A percentile compares a stretch with the other conserved stretches of the same genome.
phyloP scores from a whole-genome alignment of 2,888 invertebrate species.

The Athripsodes cinereus region DNA sequence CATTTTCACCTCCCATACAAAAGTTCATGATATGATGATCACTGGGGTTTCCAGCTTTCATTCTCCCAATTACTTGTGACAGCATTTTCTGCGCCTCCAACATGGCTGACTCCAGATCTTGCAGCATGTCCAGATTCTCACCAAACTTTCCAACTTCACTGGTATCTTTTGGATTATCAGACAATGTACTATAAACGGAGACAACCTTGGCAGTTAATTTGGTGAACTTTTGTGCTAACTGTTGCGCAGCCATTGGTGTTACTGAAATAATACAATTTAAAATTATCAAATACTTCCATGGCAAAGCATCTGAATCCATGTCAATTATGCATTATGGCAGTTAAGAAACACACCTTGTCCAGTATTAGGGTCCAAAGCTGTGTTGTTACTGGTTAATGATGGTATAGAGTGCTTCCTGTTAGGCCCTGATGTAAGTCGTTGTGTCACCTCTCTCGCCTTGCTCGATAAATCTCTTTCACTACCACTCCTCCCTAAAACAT shows the following conservation, averaged over 20 bases:
- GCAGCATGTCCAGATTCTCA: slow-evolving; percentile 43
- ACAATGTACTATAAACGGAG: slow-evolving; percentile 60
- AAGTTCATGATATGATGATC: slow-evolving; percentile 31
- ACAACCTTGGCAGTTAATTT: slow-evolving; percentile 65
- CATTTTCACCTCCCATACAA: slow-evolving; percentile 16
- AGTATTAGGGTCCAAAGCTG: slow-evolving; percentile 14
- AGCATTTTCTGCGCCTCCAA: slow-evolving; percentile 53
- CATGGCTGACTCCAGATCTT: slow-evolving; percentile 50
- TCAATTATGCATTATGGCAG: neutral
- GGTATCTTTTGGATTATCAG: slow-evolving; percentile 40
- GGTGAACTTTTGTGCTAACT: slow-evolving; percentile 53
- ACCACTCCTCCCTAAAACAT: slow-evolving; percentile 43
- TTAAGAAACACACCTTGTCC: slow-evolving; percentile 20
- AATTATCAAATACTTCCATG: neutral
- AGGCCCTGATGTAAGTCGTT: slow-evolving; percentile 36
- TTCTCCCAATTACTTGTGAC: slow-evolving; percentile 41
- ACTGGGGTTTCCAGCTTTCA: slow-evolving; percentile 27
- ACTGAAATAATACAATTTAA: slow-evolving; percentile 34
- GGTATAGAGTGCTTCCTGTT: slow-evolving; percentile 20
- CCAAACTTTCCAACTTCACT: slow-evolving; percentile 30
- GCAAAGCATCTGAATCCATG: too few species aligned
- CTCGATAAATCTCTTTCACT: slow-evolving; percentile 48
- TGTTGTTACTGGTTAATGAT: slow-evolving; percentile 13
- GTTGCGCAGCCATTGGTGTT: slow-evolving; percentile 47
- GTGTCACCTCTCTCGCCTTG: slow-evolving; percentile 45